A percentile compares a stretch with the other conserved stretches of the same genome.
Conservation (phyloP, 2,113 vertebrate genomes). For the Corvus hawaiiensis region DNA sequence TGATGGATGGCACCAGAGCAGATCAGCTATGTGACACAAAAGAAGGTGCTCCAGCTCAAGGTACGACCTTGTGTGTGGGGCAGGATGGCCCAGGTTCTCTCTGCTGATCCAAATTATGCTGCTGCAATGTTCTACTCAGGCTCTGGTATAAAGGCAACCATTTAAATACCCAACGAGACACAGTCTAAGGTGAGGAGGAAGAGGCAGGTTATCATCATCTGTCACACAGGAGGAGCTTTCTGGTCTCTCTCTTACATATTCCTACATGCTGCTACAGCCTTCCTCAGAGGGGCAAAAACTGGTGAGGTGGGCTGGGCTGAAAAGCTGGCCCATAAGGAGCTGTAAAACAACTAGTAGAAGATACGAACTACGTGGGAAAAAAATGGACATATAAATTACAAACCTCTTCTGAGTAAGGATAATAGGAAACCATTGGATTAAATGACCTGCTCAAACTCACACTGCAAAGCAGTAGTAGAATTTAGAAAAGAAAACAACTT, state of each 20-base stretch:
- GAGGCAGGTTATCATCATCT: not conserved
- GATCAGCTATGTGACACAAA: not conserved
- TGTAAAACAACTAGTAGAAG: not conserved
- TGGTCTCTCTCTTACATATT: not conserved
- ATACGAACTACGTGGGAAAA: not conserved
- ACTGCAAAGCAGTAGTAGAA: not conserved
- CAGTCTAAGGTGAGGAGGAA: not conserved
- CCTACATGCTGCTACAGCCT: not conserved
- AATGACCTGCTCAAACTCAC: not conserved
- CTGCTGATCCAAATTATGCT: not conserved
- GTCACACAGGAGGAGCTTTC: not conserved
- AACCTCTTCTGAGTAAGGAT: not conserved
- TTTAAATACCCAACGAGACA: not conserved
- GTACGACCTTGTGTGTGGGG: not conserved
- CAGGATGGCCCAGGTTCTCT: not conserved
- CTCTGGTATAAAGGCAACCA: not conserved
- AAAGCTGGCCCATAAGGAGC: not conserved
- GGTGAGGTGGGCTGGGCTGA: not conserved
- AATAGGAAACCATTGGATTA: not conserved
- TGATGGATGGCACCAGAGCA: not conserved
- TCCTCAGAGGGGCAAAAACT: not conserved
- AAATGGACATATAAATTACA: not conserved
- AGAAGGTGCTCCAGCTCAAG: not conserved
- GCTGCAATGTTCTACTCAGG: not conserved
- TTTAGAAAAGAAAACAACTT: not conserved